Evolutionary conservation across 2,888 invertebrate genomes (phyloP), one percentile per base, ranked within the genome.

Genomic region (Entomobrya multifasciata): DNA sequence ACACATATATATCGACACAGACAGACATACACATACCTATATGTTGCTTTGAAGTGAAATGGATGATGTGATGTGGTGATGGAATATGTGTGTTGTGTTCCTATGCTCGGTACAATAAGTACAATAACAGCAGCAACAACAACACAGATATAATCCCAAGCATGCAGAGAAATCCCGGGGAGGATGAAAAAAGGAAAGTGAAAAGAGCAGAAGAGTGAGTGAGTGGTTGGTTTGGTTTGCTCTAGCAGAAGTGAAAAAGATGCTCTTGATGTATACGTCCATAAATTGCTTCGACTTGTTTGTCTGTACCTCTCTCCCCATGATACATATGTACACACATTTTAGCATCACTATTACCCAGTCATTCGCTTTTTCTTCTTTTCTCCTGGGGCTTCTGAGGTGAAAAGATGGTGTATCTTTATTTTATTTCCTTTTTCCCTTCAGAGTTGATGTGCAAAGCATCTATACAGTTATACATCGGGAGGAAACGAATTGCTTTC

Each of bases 321-420:
- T 36, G 36, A 36, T 36, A 36, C 8, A 8, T 36, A 36, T 8
- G 8, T 8, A 36, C 36, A 36, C 36, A 36, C 36, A 36, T 20
- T 60, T 25, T 25, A 30, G 74, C 10, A 74, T 55, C 55, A 22
- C 55, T 74, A 52, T 55, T 27, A 44, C 25, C 67, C 80, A 70
- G 70, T 57, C 57, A 36, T 49, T 81, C 44, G 15, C 81, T 52
- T 17, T 41, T 13, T 52, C 30, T 49, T 52, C 41, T 52, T 60
- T 60, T 78, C 78, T 79, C 85, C 41, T 80, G 76, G 76, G 80
- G 44, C 74, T 80, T 36, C 36, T 86, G 86, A 86, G 86, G 86
- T 86, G 86, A 80, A 86, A 86, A 86, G 74, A 86, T 80, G 86
- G 55, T 80, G 57, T 76, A 80, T 80, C 80, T 74, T 80, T 65